Conservation (phyloP, 2,888 invertebrate genomes). For the Limnephilus lunatus region DNA sequence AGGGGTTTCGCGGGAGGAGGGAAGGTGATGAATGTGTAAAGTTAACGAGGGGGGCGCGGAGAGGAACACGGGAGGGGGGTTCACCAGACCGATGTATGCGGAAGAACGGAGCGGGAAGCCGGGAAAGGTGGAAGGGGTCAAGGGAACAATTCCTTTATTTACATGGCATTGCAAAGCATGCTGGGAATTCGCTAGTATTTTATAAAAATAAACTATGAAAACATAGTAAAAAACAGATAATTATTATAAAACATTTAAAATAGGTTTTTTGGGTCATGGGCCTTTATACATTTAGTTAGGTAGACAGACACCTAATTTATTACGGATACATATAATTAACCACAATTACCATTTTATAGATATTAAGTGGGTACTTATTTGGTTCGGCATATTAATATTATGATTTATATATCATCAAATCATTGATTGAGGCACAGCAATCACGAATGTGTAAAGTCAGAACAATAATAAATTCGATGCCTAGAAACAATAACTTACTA, state of each 20-base stretch:
- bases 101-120: too few species aligned
- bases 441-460: neutral
- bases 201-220: too few species aligned
- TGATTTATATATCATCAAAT: neutral
- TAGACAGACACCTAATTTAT: neutral
- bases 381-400: neutral
- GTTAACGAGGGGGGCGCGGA: too few species aligned
- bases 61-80: too few species aligned
- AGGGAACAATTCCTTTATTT: too few species aligned
- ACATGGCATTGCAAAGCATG: too few species aligned
- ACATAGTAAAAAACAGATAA: too few species aligned
- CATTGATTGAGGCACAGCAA: neutral
- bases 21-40: too few species aligned
- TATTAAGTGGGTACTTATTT: neutral
- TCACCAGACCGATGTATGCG: too few species aligned
- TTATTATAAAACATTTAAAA: neutral
- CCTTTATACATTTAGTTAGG: neutral
- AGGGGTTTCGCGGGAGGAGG: too few species aligned
- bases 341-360: neutral
- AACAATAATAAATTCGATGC: neutral
- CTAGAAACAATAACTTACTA: neutral
- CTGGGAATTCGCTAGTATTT: too few species aligned
- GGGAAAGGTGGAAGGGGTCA: too few species aligned
- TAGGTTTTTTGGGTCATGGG: neutral
- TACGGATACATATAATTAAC: neutral